Evolutionary conservation across 1,140 invertebrate species (phyloP), one percentile per base, ranked within the genome.

Genomic region (Aphelenchoides fujianensis): DNA sequence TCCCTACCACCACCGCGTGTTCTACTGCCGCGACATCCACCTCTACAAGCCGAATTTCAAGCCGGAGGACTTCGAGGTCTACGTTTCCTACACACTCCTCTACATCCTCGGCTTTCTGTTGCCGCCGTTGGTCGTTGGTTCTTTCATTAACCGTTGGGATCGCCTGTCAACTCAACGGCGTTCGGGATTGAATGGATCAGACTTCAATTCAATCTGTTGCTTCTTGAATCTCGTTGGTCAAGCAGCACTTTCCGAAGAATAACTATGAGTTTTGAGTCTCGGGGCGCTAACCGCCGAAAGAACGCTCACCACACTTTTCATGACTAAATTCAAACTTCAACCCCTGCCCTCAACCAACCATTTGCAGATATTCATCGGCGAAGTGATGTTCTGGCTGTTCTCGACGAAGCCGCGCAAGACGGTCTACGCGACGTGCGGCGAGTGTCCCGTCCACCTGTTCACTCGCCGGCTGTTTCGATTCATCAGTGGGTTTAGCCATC

Each of bases 311-410:
- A n/a, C n/a, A n/a, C n/a, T n/a, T n/a, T n/a, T n/a, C n/a, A n/a
- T n/a, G n/a, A n/a, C n/a, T n/a, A n/a, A n/a, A n/a, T n/a, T n/a
- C n/a, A n/a, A n/a, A n/a, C n/a, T n/a, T n/a, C n/a, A n/a, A n/a
- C n/a, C n/a, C n/a, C n/a, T n/a, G n/a, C n/a, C n/a, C n/a, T n/a
- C n/a, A n/a, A n/a, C n/a, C n/a, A n/a, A n/a, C n/a, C 19, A 54
- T 31, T 82, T 82, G 31, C 36, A 82, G 81, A 84, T 83, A 9
- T 72, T 84, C 34, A 78, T 83, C 37, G 82, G 82, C 69, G 82
- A 83, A 70, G 62, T 84, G 3, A 83, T 83, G 79, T 83, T 83
- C 70, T 83, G 82, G 82, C 63, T 83, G 12, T 83, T 83, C 68
- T 84, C 83, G 23, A 82, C 82, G 37, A 83, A 83, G 64, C 82